These are phyloP conservation scores for Hylyphantes graminicola DNA, from an alignment of 1,140 invertebrate species.

Conservation along the genomic window DNA sequence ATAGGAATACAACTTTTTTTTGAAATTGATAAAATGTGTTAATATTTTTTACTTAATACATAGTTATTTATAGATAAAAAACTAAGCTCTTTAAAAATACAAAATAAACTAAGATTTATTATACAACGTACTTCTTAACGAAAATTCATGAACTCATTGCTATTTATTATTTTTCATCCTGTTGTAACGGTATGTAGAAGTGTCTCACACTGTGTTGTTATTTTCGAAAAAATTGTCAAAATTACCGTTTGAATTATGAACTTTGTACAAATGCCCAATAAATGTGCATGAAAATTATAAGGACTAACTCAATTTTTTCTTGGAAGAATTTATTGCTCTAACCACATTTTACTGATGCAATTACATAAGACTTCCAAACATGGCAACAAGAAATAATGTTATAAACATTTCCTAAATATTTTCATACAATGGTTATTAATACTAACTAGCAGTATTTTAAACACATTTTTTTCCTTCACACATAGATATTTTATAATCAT, in stretches of 20 bases:
- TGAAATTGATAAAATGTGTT: no score
- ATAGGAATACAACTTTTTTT: no score
- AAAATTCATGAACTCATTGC: no score
- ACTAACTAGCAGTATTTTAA: conserved; percentile 31
- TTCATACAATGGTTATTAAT: conserved; percentile 22
- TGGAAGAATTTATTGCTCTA: conserved; percentile 59
- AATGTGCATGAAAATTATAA: no score
- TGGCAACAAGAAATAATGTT: conserved; percentile 54
- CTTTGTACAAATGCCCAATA: neutral
- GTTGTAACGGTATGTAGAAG: no score
- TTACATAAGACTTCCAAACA: conserved; percentile 46
- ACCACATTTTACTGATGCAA: conserved; percentile 24
- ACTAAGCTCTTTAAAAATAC: no score
- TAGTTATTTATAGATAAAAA: no score
- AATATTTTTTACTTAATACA: no score
- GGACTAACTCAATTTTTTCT: neutral
- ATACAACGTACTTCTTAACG: no score
- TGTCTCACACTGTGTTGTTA: neutral
- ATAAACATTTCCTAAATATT: conserved; percentile 41
- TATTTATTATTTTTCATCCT: no score
- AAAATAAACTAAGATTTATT: no score
- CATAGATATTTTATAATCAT: conserved; percentile 42
- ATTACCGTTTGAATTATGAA: neutral
- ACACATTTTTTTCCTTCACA: conserved; percentile 35
- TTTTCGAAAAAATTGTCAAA: neutral